phyloP scores from a whole-genome alignment of 2,113 vertebrate genomes.

The Corydoras maculifer region DNA sequence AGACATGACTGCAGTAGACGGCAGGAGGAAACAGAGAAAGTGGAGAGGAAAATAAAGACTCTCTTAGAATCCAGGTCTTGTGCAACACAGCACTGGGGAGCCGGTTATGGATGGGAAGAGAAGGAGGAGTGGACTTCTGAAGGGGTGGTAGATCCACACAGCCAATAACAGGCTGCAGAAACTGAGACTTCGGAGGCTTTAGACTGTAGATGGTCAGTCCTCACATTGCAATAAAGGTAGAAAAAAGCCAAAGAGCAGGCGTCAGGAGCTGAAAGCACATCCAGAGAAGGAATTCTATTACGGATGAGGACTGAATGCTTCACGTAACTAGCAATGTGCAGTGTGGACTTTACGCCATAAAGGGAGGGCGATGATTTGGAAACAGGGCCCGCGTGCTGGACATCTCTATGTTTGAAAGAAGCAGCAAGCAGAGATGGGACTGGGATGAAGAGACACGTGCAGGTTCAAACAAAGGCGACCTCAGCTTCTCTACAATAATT shows the following conservation, averaged over 20 bases:
- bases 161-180: conserved; percentile 60
- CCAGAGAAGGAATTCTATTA: conserved; percentile 1
- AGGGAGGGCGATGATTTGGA: conserved; percentile 7
- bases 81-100: conserved; percentile 31
- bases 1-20: conserved; percentile 20
- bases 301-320: not conserved
- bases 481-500: conserved; percentile 47
- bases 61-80: conserved; percentile 28
- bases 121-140: conserved; percentile 43
- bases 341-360: not conserved
- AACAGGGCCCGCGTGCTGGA: conserved; percentile 30
- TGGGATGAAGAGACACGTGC: conserved; percentile 28
- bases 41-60: conserved; percentile 13
- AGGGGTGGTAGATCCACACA: conserved; percentile 53
- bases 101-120: conserved; percentile 38
- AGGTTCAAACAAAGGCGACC: conserved; percentile 39
- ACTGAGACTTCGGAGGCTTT: conserved; percentile 53
- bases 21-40: conserved; percentile 26
- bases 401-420: conserved; percentile 30
- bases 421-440: conserved; percentile 22
- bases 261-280: conserved; percentile 11
- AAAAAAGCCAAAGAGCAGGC: conserved; percentile 12
- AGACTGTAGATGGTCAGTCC: conserved; percentile 48
- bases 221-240: conserved; percentile 41
- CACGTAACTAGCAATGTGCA: not conserved